Evolutionary conservation across 2,113 vertebrate species (phyloP).

Genomic region (Centropus unirufus): DNA sequence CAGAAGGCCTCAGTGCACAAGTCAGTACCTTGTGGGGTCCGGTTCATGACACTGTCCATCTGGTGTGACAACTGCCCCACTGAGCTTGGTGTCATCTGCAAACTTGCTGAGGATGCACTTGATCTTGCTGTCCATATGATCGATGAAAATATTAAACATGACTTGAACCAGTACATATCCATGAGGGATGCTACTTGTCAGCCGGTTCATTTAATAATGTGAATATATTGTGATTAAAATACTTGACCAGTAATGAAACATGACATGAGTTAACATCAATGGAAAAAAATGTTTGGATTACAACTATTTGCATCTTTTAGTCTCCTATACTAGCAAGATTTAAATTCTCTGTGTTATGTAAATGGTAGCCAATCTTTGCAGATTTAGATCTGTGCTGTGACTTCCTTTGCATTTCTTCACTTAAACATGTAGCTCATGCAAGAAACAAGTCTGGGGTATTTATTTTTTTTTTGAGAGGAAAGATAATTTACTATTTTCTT

Average conservation of each 20-base stretch:
- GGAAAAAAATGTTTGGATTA: background rate
- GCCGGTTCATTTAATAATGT: background rate
- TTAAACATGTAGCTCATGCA: background rate
- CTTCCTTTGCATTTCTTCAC: background rate
- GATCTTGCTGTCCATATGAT: too few species aligned
- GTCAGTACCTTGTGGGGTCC: too few species aligned
- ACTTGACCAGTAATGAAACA: background rate
- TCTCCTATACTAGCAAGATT: background rate
- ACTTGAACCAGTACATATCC: too few species aligned
- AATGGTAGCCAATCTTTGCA: background rate
- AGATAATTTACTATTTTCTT: background rate
- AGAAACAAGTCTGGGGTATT: background rate
- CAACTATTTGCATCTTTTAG: background rate
- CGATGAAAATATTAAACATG: too few species aligned
- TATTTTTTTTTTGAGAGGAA: background rate
- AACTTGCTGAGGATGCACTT: too few species aligned
- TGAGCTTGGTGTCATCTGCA: too few species aligned
- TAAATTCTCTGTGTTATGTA: background rate
- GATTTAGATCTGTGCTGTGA: background rate
- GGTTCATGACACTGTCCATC: too few species aligned
- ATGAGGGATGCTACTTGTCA: too few species aligned
- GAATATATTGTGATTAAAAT: background rate
- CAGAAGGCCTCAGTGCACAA: too few species aligned
- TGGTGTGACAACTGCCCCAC: too few species aligned
- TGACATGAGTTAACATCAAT: background rate